These are phyloP conservation scores for Drosophila basisetae DNA, from an alignment of 2,888 invertebrate species.

Conservation along the genomic window DNA sequence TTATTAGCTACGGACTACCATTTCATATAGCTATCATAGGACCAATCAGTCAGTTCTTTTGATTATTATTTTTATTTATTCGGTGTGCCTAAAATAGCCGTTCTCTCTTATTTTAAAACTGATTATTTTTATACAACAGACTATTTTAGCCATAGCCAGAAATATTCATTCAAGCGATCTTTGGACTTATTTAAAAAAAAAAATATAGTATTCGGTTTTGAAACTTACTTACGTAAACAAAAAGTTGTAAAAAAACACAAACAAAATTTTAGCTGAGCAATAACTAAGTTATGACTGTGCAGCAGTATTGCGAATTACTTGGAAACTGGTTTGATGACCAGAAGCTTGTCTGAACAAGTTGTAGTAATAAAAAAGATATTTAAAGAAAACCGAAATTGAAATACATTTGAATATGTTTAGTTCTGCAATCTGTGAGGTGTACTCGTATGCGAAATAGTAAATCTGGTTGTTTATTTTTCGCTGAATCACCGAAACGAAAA, in stretches of 20 bases:
- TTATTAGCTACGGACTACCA: neutral
- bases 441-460: too few species aligned
- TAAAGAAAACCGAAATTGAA: neutral
- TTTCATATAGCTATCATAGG: neutral
- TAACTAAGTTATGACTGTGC: neutral
- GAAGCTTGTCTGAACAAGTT: neutral
- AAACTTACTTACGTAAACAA: neutral
- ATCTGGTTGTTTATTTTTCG: constrained; percentile 3
- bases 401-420: neutral
- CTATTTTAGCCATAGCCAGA: neutral
- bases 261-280: neutral
- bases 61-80: neutral
- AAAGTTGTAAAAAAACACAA: neutral
- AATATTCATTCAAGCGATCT: neutral
- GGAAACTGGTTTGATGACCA: neutral
- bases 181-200: neutral
- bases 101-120: neutral
- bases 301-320: neutral
- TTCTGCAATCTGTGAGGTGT: neutral
- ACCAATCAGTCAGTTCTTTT: neutral
- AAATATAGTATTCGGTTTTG: neutral
- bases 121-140: neutral
- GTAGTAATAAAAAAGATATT: neutral
- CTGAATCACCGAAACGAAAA: constrained; percentile 44
- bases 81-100: neutral